These are phyloP conservation scores for Nephrotoma flavescens DNA, from an alignment of 2,888 invertebrate genomes.

Conservation along the genomic window DNA sequence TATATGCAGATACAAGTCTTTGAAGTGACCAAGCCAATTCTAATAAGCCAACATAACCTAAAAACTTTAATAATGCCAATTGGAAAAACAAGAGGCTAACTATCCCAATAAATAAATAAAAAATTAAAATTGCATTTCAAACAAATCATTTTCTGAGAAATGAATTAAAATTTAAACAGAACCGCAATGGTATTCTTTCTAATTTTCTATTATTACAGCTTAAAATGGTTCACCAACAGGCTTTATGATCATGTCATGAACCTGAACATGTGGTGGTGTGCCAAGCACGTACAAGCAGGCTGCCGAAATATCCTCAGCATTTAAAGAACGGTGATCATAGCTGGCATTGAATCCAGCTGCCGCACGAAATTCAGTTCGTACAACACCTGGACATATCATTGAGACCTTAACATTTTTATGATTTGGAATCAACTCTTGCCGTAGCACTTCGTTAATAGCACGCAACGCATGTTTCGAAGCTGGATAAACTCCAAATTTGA, in stretches of 20 bases:
- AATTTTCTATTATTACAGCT: neutral
- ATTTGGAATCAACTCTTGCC: conserved; percentile 13
- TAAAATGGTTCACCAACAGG: neutral
- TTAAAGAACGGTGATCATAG: conserved; percentile 5
- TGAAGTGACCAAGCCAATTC: no score
- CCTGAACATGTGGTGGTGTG: conserved; percentile 21
- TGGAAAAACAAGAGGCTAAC: no score
- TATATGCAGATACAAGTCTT: no score
- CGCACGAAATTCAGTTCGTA: neutral
- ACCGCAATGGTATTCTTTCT: neutral
- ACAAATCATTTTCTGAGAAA: neutral
- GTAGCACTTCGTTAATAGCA: conserved; percentile 13
- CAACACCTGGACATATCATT: neutral
- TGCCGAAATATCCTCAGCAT: conserved; percentile 17
- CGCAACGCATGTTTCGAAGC: conserved; percentile 9
- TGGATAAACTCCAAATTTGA: neutral
- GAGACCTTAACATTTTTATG: neutral
- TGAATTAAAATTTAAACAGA: no score
- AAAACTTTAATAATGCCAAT: no score
- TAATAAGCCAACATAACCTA: no score
- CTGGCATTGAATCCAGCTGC: neutral
- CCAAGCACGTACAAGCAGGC: conserved; percentile 19
- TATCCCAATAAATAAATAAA: no score
- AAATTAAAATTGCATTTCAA: no score
- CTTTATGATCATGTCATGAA: neutral